phyloP scores from a whole-genome alignment of 2,113 vertebrate species.

The Fulmarus glacialis region DNA sequence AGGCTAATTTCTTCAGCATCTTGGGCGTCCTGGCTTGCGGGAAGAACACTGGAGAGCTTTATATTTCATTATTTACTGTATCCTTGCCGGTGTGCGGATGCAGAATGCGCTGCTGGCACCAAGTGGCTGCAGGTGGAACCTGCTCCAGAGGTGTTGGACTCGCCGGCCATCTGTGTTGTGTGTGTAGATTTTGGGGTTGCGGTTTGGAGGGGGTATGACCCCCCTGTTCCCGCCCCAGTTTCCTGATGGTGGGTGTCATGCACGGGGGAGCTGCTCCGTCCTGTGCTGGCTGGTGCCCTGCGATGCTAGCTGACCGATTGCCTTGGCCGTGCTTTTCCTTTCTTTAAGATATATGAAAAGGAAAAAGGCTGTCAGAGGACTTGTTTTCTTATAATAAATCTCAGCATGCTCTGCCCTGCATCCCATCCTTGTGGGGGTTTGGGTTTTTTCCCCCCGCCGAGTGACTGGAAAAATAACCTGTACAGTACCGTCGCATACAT shows the following conservation, averaged over 20 bases:
- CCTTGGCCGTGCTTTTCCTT: neutral
- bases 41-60: accelerated
- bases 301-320: accelerated
- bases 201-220: accelerated
- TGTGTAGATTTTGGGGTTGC: neutral
- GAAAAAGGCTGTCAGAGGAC: neutral
- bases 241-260: accelerated
- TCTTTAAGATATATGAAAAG: neutral
- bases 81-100: accelerated
- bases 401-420: neutral
- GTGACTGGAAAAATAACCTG: neutral
- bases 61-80: accelerated
- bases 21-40: neutral
- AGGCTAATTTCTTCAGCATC: neutral
- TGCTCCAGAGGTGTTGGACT: neutral
- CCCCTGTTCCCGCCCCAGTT: neutral
- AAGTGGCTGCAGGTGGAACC: slow-evolving; percentile 9
- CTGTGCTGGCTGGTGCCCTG: accelerated
- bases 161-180: accelerated
- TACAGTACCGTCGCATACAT: accelerated
- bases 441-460: accelerated
- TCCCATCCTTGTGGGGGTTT: neutral
- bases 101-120: slow-evolving; percentile 41
- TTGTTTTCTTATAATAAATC: neutral
- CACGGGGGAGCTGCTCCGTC: accelerated